Evolutionary conservation across 2,888 invertebrate species (phyloP).

Genomic region (Agonopterix alstromeriana): DNA sequence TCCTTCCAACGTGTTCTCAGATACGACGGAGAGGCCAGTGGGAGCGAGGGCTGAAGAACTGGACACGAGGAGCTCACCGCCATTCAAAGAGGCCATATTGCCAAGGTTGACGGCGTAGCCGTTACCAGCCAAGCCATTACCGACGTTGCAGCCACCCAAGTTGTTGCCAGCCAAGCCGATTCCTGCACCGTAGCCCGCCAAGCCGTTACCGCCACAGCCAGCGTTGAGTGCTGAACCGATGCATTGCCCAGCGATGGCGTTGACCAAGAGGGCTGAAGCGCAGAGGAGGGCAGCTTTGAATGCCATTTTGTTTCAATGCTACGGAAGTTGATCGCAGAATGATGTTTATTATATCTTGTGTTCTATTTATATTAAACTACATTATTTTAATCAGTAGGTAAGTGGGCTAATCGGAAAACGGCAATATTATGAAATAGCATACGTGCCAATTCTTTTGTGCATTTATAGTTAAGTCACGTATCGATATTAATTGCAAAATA

Average conservation of each 20-base stretch:
- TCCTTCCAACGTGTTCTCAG: constrained; percentile 28
- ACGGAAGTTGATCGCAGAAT: neutral
- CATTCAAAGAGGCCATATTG: constrained; percentile 13
- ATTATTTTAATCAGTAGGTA: neutral
- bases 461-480: no score
- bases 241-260: constrained; percentile 12
- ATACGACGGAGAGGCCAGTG: constrained; percentile 26
- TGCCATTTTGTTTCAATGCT: neutral
- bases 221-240: constrained; percentile 1
- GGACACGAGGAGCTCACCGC: constrained; percentile 23
- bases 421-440: no score
- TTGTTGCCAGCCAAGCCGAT: neutral
- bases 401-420: neutral
- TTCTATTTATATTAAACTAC: neutral
- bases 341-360: neutral
- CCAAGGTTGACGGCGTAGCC: neutral
- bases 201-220: neutral
- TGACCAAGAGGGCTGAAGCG: constrained; percentile 8
- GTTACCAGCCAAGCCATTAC: neutral
- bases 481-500: no score
- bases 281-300: constrained; percentile 8
- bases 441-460: no score
- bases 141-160: neutral
- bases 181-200: constrained; percentile 7
- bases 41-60: constrained; percentile 32